These are phyloP conservation scores for Botia almorhae DNA, from an alignment of 2,797 vertebrate genomes.

Conservation along the genomic window DNA sequence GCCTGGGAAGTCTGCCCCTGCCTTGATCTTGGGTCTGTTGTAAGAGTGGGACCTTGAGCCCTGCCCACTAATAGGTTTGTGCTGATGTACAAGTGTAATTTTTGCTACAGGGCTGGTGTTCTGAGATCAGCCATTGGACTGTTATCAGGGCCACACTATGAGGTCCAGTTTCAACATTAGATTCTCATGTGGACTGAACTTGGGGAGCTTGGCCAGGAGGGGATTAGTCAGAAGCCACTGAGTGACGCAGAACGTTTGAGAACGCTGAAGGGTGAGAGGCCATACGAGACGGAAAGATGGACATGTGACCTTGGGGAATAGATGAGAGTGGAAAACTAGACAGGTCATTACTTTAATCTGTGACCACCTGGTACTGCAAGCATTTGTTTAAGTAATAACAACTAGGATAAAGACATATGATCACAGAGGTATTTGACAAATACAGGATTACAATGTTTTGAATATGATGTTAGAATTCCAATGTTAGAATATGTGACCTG, in stretches of 20 bases:
- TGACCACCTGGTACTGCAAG: conserved; percentile 56
- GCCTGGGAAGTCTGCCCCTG: background rate
- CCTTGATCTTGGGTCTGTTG: conserved; percentile 2
- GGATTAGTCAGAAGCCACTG: conserved; percentile 93
- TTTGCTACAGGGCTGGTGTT: conserved; percentile 82
- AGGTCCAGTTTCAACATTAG: conserved; percentile 88
- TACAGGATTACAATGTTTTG: background rate
- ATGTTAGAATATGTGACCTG: conserved; percentile 29
- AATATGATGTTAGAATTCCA: background rate
- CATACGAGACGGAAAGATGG: conserved; percentile 65
- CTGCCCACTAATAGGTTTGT: conserved; percentile 88
- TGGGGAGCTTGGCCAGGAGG: conserved; percentile 83
- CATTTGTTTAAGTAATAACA: conserved; percentile 50
- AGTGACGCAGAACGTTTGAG: conserved; percentile 91
- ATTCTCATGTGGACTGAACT: conserved; percentile 84
- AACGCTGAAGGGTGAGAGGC: conserved; percentile 86
- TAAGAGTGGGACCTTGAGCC: conserved; percentile 36
- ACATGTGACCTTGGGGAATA: conserved; percentile 83
- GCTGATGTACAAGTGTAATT: conserved; percentile 93
- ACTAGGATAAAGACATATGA: conserved; percentile 44
- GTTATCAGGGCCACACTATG: conserved; percentile 91
- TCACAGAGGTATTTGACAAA: conserved; percentile 28
- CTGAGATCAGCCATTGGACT: conserved; percentile 85
- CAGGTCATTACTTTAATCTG: conserved; percentile 83
- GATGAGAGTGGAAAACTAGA: conserved; percentile 83